phyloP scores from a whole-genome alignment of 2,113 vertebrate species.

The Pitta sordida region DNA sequence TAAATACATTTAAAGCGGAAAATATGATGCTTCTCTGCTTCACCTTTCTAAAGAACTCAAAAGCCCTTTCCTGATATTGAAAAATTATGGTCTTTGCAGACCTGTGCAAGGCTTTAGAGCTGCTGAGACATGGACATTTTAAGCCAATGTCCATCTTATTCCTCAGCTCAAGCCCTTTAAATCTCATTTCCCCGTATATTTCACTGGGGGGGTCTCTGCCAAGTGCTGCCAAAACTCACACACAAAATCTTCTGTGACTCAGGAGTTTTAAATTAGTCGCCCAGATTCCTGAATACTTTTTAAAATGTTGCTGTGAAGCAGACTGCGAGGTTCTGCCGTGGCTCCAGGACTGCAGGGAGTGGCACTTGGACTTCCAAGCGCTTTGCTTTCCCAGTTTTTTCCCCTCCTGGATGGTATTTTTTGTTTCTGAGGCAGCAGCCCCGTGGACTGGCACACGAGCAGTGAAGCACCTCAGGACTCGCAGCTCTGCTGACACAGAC shows the following conservation, averaged over 20 bases:
- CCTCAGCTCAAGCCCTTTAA: not conserved
- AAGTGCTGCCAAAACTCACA: not conserved
- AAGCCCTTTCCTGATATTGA: not conserved
- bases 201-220: not conserved
- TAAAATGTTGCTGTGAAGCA: not conserved
- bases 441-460: not conserved
- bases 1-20: not conserved
- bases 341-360: not conserved
- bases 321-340: rapidly evolving
- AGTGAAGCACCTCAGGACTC: conserved; percentile 6
- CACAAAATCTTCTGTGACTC: not conserved
- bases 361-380: not conserved
- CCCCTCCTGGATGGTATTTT: not conserved
- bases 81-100: not conserved
- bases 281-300: not conserved
- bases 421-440: not conserved
- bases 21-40: not conserved
- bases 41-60: not conserved
- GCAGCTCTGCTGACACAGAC: not conserved
- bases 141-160: not conserved
- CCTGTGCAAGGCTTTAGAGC: not conserved
- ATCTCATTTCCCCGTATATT: not conserved
- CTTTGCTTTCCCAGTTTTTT: not conserved
- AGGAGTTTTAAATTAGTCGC: not conserved
- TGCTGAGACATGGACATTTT: not conserved